phyloP scores from a whole-genome alignment of 2,888 invertebrate genomes.

The Caenorhabditis sp. region DNA sequence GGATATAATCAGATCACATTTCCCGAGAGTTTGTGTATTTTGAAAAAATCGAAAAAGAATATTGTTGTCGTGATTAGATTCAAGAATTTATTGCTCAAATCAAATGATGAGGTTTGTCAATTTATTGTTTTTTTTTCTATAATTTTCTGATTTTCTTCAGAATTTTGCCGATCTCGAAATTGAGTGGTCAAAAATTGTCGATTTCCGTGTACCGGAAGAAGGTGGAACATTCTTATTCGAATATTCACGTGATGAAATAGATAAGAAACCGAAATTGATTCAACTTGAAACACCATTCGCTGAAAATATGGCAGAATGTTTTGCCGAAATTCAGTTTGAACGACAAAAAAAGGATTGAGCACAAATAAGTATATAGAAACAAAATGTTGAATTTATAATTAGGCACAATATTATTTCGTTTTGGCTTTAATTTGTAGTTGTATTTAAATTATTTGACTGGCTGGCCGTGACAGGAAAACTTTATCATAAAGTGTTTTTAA shows the following conservation, averaged over 20 bases:
- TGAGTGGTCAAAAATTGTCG: slow-evolving; percentile 30
- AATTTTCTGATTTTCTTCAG: too few species aligned
- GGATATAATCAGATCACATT: slow-evolving; percentile 93
- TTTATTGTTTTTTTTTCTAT: too few species aligned
- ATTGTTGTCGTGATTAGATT: slow-evolving; percentile 24
- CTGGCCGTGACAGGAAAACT: not conserved
- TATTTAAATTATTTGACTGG: not conserved
- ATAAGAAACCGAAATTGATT: slow-evolving; percentile 17
- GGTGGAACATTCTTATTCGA: slow-evolving; percentile 89
- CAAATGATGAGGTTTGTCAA: slow-evolving; percentile 30
- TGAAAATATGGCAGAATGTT: slow-evolving; percentile 89
- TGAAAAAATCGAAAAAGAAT: slow-evolving; percentile 17
- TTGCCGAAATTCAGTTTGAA: slow-evolving; percentile 74
- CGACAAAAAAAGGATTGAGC: slow-evolving; percentile 21
- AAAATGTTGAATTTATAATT: too few species aligned
- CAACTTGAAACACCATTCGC: slow-evolving; percentile 72
- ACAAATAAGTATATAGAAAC: not conserved
- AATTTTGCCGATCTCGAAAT: slow-evolving; percentile 13
- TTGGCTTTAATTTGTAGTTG: not conserved
- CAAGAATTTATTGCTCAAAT: slow-evolving; percentile 20
- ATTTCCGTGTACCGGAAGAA: slow-evolving; percentile 81
- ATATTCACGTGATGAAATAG: slow-evolving; percentile 80
- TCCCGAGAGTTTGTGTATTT: slow-evolving; percentile 81
- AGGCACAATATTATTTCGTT: not conserved
- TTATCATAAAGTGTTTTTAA: not conserved